Conservation (phyloP, 2,113 vertebrate genomes). For the Phoxinus phoxinus region DNA sequence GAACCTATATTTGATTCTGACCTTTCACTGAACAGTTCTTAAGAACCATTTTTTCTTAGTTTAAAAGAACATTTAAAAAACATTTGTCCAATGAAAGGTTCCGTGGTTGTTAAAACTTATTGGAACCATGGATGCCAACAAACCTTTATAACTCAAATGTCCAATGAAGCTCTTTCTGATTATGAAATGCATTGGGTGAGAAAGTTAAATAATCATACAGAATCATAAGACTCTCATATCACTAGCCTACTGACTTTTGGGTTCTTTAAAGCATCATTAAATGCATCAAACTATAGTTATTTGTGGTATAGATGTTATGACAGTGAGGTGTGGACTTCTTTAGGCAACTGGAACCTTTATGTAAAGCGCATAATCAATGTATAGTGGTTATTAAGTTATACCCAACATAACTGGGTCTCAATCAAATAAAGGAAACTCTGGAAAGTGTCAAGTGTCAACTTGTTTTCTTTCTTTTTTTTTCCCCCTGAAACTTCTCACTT, state of each 20-base stretch:
- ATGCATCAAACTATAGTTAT: background rate
- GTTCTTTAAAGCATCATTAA: background rate
- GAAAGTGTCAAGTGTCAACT: conserved; percentile 66
- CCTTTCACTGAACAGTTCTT: no score
- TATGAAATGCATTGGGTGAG: background rate
- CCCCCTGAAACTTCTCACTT: conserved; percentile 83
- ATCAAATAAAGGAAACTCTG: conserved; percentile 62
- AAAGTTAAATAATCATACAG: background rate
- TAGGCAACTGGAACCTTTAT: background rate
- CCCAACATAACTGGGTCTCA: conserved; percentile 27
- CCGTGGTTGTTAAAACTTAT: no score
- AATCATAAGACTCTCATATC: background rate
- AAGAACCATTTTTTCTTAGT: no score
- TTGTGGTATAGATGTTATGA: background rate
- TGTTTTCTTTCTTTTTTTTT: conserved; percentile 61
- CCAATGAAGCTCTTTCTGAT: background rate
- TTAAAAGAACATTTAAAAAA: no score
- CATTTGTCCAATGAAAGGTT: no score
- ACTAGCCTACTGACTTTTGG: background rate
- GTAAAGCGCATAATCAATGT: background rate
- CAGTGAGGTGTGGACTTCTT: background rate
- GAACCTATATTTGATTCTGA: no score
- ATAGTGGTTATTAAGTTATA: background rate
- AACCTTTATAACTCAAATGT: background rate
- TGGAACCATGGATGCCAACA: no score